Percentiles rank a stretch among this genome's conserved stretches.
These are phyloP conservation scores for Drosophila bocqueti DNA, from an alignment of 1,140 invertebrate species.

Conservation along the genomic window DNA sequence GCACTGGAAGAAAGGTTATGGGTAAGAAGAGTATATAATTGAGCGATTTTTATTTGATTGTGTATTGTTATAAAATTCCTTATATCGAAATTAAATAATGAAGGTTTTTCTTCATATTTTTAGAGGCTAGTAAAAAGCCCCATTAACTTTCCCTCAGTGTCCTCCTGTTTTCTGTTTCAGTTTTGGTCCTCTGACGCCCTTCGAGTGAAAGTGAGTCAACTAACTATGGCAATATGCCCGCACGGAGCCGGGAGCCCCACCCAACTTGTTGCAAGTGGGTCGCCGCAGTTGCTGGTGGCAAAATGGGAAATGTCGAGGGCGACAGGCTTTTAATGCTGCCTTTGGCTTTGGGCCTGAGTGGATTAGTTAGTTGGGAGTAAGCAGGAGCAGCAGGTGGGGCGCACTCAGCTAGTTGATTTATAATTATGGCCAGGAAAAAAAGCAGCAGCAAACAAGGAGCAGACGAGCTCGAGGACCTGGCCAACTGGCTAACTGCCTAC, in stretches of 20 bases:
- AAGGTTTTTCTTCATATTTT: too few species aligned
- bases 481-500: constrained; percentile 34
- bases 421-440: constrained; percentile 63
- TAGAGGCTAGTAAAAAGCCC: background rate
- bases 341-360: constrained; percentile 63
- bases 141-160: background rate
- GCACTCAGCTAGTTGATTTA: constrained; percentile 73
- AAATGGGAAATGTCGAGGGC: constrained; percentile 17
- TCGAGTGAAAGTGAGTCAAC: constrained; percentile 60
- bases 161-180: constrained; percentile 27
- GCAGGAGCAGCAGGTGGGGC: constrained; percentile 41
- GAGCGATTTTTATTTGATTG: background rate
- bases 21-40: too few species aligned
- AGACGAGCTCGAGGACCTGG: constrained; percentile 17
- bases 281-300: constrained; percentile 28
- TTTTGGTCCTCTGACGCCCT: constrained; percentile 36
- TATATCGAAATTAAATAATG: too few species aligned
- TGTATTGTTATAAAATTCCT: background rate
- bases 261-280: constrained; percentile 78
- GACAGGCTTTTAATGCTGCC: constrained; percentile 63
- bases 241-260: constrained; percentile 3
- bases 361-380: constrained; percentile 67
- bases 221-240: constrained; percentile 48
- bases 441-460: constrained; percentile 17
- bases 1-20: constrained; percentile 1